Base-by-base conservation (phyloP, 2,797 vertebrate genomes). In the Sitta carolinensis region DNA sequence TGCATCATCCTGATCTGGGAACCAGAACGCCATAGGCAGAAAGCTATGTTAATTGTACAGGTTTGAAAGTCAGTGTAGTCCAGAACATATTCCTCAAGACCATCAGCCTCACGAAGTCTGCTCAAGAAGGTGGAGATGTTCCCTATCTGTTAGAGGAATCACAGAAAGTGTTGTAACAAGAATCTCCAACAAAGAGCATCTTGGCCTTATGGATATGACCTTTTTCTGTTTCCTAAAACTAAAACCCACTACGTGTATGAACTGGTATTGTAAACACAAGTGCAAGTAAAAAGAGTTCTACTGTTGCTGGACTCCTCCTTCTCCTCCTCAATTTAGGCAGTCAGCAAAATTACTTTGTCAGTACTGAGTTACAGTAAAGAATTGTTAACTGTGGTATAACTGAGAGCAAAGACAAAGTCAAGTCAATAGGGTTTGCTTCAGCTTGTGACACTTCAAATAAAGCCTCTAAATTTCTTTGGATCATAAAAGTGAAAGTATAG, bases 21-120 rank as follows among this genome's bases (percentile, higher is more conserved):
- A 93, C 36, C 23, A 58, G 64, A 72, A 84, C 91, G 69, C 75
- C 84, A 72, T 86, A 92, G 94, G 23, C 79, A 94, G 79, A 94
- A 85, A 95, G 83, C 47, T 93, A 78, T 93, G 84, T 93, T 94
- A 91, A 93, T 84, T 89, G 68, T 32, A 30, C 25, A 4, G 50
- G 43, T n/a, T 72, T 72, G 51, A 55, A 88, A 91, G 36, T 26
- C 62, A 80, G 52, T 1, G 1, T 12, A 70, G 68, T 75, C 76
- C 79, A 61, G 89, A 89, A 70, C 10, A 13, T 47, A 11, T 29
- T 84, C 63, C 42, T 77, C 58, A 61, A 22, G 67, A 74, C 75
- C 34, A 25, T 19, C 18, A 54, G 57, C 43, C 50, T 57, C 42
- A 32, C n/a, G 17, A 36, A 76, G 17, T 30, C 87, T 91, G 61